Percentiles rank a stretch among this genome's conserved stretches.
These are phyloP conservation scores for Drosophila austrosaltans DNA, from an alignment of 2,888 invertebrate species.

Conservation along the genomic window DNA sequence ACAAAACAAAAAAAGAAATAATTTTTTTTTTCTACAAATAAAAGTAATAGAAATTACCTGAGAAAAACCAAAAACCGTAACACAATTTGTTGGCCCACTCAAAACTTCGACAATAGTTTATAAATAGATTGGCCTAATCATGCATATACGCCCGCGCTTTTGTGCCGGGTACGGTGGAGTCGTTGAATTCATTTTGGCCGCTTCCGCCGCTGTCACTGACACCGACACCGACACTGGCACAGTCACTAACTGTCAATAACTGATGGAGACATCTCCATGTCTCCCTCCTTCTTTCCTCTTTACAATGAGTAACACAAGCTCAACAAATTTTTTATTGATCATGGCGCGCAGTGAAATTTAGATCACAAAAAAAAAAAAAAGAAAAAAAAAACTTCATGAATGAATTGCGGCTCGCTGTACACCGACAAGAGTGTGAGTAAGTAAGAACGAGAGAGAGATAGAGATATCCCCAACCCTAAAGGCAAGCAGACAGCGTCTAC, in stretches of 20 bases:
- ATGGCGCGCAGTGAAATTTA: constrained; percentile 66
- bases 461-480: constrained; percentile 39
- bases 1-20: background rate
- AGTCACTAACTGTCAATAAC: background rate
- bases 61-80: background rate
- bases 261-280: constrained; percentile 1
- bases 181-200: constrained; percentile 20
- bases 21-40: no score
- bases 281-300: constrained; percentile 13
- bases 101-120: constrained; percentile 58
- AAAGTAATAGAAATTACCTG: background rate
- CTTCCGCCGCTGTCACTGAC: constrained; percentile 19
- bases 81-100: constrained; percentile 2
- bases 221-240: no score
- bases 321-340: constrained; percentile 69
- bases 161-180: constrained; percentile 15
- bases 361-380: constrained; percentile 17
- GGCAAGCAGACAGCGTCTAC: constrained; percentile 40
- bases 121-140: constrained; percentile 67
- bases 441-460: constrained; percentile 52
- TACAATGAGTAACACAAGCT: constrained; percentile 65
- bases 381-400: constrained; percentile 56
- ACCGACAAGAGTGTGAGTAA: background rate
- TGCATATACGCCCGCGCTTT: constrained; percentile 31
- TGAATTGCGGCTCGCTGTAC: constrained; percentile 14